A percentile compares a stretch with the other conserved stretches of the same genome.
These are phyloP conservation scores for Drosophila histrio DNA, from an alignment of 2,888 invertebrate genomes.

Conservation along the genomic window DNA sequence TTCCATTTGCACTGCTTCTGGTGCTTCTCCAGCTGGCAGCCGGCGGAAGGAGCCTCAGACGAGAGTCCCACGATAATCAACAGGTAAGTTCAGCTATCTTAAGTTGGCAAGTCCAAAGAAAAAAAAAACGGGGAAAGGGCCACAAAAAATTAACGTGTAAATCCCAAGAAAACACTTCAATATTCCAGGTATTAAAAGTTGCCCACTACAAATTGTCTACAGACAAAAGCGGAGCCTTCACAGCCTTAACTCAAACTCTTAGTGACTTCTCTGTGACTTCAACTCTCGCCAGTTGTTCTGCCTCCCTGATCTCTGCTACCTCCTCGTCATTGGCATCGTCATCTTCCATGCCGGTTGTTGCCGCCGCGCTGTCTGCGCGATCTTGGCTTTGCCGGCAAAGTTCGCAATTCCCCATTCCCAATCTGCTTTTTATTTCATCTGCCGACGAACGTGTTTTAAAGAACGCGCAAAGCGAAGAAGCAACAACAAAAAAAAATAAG, in stretches of 20 bases:
- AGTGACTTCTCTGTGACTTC: slow-evolving; percentile 31
- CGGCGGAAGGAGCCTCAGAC: slow-evolving; percentile 23
- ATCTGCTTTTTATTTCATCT: slow-evolving; percentile 72
- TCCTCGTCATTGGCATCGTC: neutral
- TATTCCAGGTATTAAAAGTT: slow-evolving; percentile 81
- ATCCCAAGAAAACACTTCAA: slow-evolving; percentile 83
- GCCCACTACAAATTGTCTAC: slow-evolving; percentile 75
- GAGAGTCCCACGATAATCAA: slow-evolving; percentile 58
- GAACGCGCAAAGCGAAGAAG: slow-evolving; percentile 39
- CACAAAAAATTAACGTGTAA: slow-evolving; percentile 39
- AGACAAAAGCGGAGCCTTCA: slow-evolving; percentile 5
- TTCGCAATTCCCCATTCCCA: slow-evolving; percentile 28
- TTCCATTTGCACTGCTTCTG: slow-evolving; percentile 46
- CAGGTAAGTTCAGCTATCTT: slow-evolving; percentile 62
- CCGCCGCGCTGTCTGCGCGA: slow-evolving; percentile 74
- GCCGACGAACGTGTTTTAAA: slow-evolving; percentile 73
- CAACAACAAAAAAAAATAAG: slow-evolving; percentile 20
- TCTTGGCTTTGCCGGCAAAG: slow-evolving; percentile 58
- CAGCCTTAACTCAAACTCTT: slow-evolving; percentile 12
- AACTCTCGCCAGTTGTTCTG: neutral
- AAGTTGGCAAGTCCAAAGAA: neutral
- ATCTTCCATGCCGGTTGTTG: slow-evolving; percentile 35
- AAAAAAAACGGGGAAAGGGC: neutral
- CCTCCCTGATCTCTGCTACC: neutral
- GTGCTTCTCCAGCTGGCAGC: slow-evolving; percentile 47